A percentile compares a stretch with the other conserved stretches of the same genome.
phyloP scores from a whole-genome alignment of 2,797 vertebrate genomes.

The Gymnothorax javanicus region DNA sequence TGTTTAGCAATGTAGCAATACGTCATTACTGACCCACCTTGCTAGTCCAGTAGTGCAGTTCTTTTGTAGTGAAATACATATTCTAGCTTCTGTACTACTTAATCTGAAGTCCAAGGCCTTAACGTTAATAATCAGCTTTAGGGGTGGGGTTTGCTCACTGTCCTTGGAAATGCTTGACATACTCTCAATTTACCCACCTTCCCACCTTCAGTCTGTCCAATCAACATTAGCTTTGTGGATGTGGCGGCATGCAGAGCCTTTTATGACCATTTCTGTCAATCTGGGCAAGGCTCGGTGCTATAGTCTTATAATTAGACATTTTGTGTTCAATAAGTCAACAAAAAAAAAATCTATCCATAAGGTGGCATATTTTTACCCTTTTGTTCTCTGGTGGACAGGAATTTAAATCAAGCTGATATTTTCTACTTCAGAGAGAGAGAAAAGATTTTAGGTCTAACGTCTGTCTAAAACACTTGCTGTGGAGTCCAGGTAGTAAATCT shows the following conservation, averaged over 20 bases:
- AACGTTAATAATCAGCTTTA: background rate
- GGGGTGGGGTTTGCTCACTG: background rate
- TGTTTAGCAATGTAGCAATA: conserved; percentile 16
- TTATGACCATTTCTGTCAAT: background rate
- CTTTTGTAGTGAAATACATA: background rate
- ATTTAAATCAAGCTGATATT: too few relatives aligned
- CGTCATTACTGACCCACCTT: background rate
- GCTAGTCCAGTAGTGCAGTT: background rate
- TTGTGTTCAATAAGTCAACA: too few relatives aligned
- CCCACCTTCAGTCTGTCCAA: background rate
- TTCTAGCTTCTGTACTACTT: background rate
- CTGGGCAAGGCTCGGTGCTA: background rate
- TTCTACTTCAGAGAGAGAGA: too few relatives aligned
- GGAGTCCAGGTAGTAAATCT: too few relatives aligned
- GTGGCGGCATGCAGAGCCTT: background rate
- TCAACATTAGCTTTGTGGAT: background rate
- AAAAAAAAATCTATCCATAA: too few relatives aligned
- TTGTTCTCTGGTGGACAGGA: too few relatives aligned
- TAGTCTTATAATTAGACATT: too few relatives aligned
- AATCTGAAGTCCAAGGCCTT: background rate
- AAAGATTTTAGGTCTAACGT: too few relatives aligned
- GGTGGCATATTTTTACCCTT: too few relatives aligned
- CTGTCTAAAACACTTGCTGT: too few relatives aligned
- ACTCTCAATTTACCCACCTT: background rate
- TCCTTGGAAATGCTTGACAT: background rate